A percentile compares a stretch with the other conserved stretches of the same genome.
phyloP scores from a whole-genome alignment of 2,888 invertebrate genomes.

The Dyspetes luteomarginatus region DNA sequence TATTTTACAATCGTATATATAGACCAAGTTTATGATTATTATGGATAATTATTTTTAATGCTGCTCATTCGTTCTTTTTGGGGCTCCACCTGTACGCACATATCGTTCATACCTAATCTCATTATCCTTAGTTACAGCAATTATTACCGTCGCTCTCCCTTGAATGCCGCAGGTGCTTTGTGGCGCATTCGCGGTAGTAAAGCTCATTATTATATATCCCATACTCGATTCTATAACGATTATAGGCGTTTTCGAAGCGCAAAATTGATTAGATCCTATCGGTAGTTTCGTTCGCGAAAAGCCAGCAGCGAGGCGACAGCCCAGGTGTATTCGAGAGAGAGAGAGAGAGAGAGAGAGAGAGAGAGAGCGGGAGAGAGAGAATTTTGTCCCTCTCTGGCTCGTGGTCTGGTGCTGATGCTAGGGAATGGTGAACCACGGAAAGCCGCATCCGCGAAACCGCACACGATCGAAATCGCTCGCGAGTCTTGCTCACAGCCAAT shows the following conservation, averaged over 20 bases:
- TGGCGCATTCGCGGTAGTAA: slow-evolving; percentile 4
- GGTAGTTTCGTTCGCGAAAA: slow-evolving; percentile 35
- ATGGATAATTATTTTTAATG: no score
- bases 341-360: slow-evolving; percentile 8
- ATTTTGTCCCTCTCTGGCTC: no score
- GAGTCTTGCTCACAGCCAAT: slow-evolving; percentile 45
- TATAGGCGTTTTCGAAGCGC: slow-evolving; percentile 48
- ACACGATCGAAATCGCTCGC: slow-evolving; percentile 52
- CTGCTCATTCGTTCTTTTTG: no score
- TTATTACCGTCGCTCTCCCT: slow-evolving; percentile 47
- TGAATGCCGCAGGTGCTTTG: slow-evolving; percentile 30
- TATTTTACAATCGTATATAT: no score
- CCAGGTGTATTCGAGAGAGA: slow-evolving; percentile 23
- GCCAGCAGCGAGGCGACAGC: neutral
- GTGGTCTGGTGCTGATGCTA: neutral
- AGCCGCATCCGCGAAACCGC: slow-evolving; percentile 51
- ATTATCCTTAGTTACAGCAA: slow-evolving; percentile 59
- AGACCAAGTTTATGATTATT: no score
- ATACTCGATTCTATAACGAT: slow-evolving; percentile 55
- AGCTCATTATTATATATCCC: slow-evolving; percentile 46
- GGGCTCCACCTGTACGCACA: neutral
- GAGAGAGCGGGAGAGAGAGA: no score
- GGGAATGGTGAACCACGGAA: neutral
- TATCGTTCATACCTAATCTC: slow-evolving; percentile 37
- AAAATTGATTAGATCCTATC: slow-evolving; percentile 51